phyloP scores from a whole-genome alignment of 2,888 invertebrate species.

The Dromius quadrimaculatus region DNA sequence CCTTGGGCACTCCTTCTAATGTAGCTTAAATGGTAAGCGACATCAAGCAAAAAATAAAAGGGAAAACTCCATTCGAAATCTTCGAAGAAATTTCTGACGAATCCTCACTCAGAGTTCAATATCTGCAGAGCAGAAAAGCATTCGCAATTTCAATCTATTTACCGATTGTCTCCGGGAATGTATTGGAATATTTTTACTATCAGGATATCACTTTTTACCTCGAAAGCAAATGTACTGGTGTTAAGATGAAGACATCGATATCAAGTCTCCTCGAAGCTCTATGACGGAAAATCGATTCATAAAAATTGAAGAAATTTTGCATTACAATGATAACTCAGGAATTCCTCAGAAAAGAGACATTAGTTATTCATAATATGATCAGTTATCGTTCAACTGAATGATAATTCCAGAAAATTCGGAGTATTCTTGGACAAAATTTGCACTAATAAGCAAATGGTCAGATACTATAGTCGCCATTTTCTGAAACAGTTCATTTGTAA shows the following conservation, averaged over 20 bases:
- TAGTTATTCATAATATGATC: constrained; percentile 41
- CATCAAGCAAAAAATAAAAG: background rate
- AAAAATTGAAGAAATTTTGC: constrained; percentile 37
- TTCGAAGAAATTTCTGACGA: constrained; percentile 19
- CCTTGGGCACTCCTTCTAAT: background rate
- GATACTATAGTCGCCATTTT: constrained; percentile 39
- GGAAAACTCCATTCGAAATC: too few species aligned
- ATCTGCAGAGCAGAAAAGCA: constrained; percentile 13
- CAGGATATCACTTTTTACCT: constrained; percentile 33
- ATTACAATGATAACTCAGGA: constrained; percentile 33
- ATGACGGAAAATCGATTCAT: constrained; percentile 38
- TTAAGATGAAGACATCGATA: constrained; percentile 44
- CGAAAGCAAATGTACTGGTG: constrained; percentile 42
- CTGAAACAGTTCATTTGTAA: constrained; percentile 32
- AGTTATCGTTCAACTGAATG: constrained; percentile 21
- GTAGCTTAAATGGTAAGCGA: background rate
- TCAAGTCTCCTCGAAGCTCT: constrained; percentile 19
- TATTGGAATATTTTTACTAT: constrained; percentile 43
- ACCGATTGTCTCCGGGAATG: constrained; percentile 27
- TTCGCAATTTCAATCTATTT: constrained; percentile 22
- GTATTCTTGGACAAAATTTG: constrained; percentile 21
- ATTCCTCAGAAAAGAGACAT: constrained; percentile 27
- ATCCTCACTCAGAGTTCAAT: constrained; percentile 13
- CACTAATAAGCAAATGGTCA: constrained; percentile 42
- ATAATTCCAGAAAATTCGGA: constrained; percentile 33